These are phyloP conservation scores for Fulica atra DNA, from an alignment of 2,113 vertebrate species.

Conservation along the genomic window DNA sequence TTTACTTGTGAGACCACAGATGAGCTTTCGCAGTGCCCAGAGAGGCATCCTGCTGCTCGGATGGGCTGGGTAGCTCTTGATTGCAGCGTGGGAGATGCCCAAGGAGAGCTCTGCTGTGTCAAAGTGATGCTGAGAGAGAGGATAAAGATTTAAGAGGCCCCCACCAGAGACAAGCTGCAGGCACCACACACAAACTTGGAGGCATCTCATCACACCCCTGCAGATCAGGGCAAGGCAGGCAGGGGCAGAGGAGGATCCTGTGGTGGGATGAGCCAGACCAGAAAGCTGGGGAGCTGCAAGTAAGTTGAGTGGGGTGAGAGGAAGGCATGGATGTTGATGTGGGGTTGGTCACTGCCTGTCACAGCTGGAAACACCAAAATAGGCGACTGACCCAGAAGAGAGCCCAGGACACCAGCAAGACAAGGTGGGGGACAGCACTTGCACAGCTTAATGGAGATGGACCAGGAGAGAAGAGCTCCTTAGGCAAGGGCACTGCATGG, in stretches of 20 bases:
- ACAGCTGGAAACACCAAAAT: not conserved
- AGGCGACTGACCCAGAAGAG: not conserved
- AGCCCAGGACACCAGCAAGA: not conserved
- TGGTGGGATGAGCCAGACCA: not conserved
- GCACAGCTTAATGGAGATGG: not conserved
- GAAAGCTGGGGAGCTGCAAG: not conserved
- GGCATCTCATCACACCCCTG: not conserved
- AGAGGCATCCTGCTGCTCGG: not conserved
- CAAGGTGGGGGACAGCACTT: not conserved
- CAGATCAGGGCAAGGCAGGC: not conserved
- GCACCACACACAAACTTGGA: not conserved
- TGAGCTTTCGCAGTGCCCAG: not conserved
- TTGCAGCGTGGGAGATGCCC: constrained; percentile 11
- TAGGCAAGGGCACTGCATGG: constrained; percentile 10
- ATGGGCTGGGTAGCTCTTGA: constrained; percentile 10
- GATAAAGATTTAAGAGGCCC: not conserved
- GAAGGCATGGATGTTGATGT: not conserved
- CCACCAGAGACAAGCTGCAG: not conserved
- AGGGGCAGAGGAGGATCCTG: not conserved
- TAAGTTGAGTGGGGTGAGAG: not conserved
- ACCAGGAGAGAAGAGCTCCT: constrained; percentile 26
- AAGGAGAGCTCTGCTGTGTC: constrained; percentile 1
- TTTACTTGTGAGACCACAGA: constrained; percentile 33
- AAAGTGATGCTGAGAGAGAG: not conserved
- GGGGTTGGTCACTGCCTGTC: not conserved